Conservation (phyloP, 2,113 vertebrate species). For the Raja brachyura region DNA sequence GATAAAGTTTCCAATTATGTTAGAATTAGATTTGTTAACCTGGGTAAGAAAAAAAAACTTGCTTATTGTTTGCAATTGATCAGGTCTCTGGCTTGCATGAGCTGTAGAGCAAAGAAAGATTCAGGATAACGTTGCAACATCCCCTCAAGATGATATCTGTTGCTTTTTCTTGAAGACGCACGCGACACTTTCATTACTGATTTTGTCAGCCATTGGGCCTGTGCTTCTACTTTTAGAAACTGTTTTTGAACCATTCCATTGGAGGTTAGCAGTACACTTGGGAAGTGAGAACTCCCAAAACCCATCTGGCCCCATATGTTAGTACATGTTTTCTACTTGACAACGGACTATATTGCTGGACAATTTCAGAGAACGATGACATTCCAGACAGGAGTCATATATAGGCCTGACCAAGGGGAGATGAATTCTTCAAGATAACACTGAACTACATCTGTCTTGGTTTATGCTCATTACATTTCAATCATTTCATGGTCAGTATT, state of each 20-base stretch:
- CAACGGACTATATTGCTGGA: too few species aligned
- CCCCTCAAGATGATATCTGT: constrained; percentile 48
- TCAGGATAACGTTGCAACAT: constrained; percentile 83
- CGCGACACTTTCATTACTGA: not conserved
- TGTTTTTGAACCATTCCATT: not conserved
- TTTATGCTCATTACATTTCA: too few species aligned
- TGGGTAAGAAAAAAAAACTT: constrained; percentile 98
- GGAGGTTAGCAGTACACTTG: too few species aligned
- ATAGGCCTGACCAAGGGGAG: too few species aligned
- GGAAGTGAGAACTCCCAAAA: too few species aligned
- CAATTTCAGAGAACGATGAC: too few species aligned
- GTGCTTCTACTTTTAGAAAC: not conserved
- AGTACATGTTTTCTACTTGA: too few species aligned
- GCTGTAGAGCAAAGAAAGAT: constrained; percentile 85
- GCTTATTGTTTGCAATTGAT: constrained; percentile 85
- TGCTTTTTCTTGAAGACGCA: not conserved
- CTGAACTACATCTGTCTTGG: too few species aligned
- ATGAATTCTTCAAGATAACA: too few species aligned
- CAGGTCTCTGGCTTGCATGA: constrained; percentile 83
- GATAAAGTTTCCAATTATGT: not conserved
- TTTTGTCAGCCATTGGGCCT: not conserved
- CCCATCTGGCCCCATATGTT: too few species aligned
- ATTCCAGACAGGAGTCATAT: too few species aligned
- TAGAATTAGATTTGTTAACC: constrained; percentile 49
- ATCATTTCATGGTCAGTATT: too few species aligned